Evolutionary conservation across 2,113 vertebrate genomes (phyloP), one percentile per base, ranked within the genome.

Genomic region (Anoura caudifer): DNA sequence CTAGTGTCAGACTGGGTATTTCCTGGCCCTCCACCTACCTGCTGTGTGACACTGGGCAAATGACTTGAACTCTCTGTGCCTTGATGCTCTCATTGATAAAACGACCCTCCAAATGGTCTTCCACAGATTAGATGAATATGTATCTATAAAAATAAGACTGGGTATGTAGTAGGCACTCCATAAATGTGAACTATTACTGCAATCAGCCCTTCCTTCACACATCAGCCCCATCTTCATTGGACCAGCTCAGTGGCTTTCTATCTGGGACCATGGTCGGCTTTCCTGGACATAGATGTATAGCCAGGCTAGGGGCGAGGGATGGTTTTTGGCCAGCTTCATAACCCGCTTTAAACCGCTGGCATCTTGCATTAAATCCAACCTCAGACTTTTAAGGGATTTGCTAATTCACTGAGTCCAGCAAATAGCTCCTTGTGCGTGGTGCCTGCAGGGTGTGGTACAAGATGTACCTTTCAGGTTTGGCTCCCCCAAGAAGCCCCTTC

Each of bases 381-480:
- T 95, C 52, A 93, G 63, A 67, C 17, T 84, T 94, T 82, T 45
- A 93, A 86, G 9, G 5, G n/a, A 38, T 91, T 95, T 63, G 67
- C 28, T 70, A 38, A 90, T 79, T 87, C 89, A 91, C 79, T 43
- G 59, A 94, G 59, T 82, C 84, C 36, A 91, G 83, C 72, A 88
- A 94, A 85, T 83, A 70, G 69, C 31, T 90, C n/a, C 56, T 67
- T 45, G 28, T 41, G 54, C 24, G 26, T 16, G 12, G 36, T 28
- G 56, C 47, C 87, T 85, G 20, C 24, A 24, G 75, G 38, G 84
- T 59, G 52, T 67, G 65, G 83, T 28, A 38, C 14, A 65, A 92
- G 79, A 56, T 56, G 41, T 45, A 75, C 79, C n/a, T 80, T 95
- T 92, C n/a, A 81, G 80, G 75, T 61, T 76, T 90, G 89, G 86